Base-by-base conservation (phyloP, 2,113 vertebrate genomes). In the Pteronura brasiliensis region DNA sequence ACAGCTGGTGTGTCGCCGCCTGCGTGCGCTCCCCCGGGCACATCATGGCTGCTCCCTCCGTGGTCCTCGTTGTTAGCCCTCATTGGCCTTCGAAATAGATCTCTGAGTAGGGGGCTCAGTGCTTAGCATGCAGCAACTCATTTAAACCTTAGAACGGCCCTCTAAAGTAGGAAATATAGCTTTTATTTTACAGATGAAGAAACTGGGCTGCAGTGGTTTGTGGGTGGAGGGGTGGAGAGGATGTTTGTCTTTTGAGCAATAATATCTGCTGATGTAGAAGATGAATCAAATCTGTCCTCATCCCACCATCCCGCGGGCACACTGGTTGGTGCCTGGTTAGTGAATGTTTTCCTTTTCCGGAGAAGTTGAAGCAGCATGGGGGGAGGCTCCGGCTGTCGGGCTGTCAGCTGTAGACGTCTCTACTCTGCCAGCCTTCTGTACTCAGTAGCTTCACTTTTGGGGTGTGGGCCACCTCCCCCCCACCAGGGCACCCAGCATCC, bases 11-110 rank as follows among this genome's bases (percentile, higher is more conserved):
- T 5, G 2, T 34, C 27, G 3, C 42, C 3, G 4, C n/a, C 20
- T 17, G 11, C 13, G 11, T 18, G n/a, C 67, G 0, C 55, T 15
- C 4, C 0, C 4, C 27, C 0, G 0, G 5, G 23, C 31, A 3
- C 4, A 3, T 21, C 8, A 3, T 1, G 52, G 23, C 29, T 12
- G 2, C 18, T 69, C 36, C 80, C 29, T 49, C 13, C 1, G 4
- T 10, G 77, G 25, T 47, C n/a, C 5, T 29, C 18, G n/a, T 81
- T 10, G 9, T 44, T 59, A 14, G 6, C 25, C 23, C 0, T 18
- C 21, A 21, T 29, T 25, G 2, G 12, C 67, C 57, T 89, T 49
- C 44, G 55, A 77, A 92, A 29, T 1, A 39, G 57, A n/a, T 27
- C 4, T 20, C 6, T 4, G 20, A 74, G 72, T 2, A 14, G 36